These are phyloP conservation scores for Pristionchus exspectatus DNA, from an alignment of 2,888 invertebrate genomes.

Conservation along the genomic window DNA sequence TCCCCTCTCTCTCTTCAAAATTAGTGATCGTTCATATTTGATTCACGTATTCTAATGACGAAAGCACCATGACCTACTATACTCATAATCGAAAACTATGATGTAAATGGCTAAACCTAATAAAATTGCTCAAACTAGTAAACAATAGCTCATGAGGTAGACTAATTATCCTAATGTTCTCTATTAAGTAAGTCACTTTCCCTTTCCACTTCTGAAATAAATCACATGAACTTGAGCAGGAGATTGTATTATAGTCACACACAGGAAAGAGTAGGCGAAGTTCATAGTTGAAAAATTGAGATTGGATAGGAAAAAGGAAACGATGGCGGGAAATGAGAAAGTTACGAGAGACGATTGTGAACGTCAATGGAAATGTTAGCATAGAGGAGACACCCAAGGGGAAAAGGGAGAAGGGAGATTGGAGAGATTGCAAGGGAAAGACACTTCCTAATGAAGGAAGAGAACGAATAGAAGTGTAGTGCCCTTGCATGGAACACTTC, in stretches of 20 bases:
- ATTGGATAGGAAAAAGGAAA: background rate
- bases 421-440: background rate
- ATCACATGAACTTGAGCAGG: background rate
- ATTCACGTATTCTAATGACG: background rate
- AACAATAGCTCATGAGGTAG: background rate
- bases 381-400: background rate
- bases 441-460: background rate
- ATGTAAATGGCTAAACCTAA: too few species aligned
- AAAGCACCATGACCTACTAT: background rate
- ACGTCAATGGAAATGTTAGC: background rate
- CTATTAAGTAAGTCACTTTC: background rate
- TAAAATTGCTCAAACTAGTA: background rate
- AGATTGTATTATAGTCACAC: background rate
- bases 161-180: background rate
- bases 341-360: background rate
- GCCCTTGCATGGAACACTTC: background rate
- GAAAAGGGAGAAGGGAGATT: background rate
- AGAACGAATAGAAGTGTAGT: background rate
- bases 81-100: background rate
- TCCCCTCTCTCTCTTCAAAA: background rate
- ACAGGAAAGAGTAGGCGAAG: constrained; percentile 10
- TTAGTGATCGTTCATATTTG: background rate
- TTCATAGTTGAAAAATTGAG: background rate
- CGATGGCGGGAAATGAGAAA: background rate
- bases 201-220: constrained; percentile 3